phyloP scores from a whole-genome alignment of 2,797 vertebrate genomes.

The Tenualosa ilisha region DNA sequence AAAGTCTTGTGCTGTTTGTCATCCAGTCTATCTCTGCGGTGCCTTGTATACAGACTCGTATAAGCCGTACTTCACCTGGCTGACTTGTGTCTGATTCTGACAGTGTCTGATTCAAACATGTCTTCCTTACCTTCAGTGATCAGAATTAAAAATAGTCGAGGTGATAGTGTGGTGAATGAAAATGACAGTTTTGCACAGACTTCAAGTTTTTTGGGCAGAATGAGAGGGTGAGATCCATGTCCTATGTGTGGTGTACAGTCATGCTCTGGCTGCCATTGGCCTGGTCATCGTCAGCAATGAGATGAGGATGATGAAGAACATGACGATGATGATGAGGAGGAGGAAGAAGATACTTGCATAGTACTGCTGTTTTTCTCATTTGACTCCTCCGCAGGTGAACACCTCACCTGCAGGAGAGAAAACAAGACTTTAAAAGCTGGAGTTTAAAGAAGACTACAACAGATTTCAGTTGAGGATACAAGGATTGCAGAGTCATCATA shows the following conservation, averaged over 20 bases:
- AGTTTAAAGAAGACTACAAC: neutral
- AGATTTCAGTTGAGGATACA: neutral
- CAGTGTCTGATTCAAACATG: neutral
- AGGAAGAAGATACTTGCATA: neutral
- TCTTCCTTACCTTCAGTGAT: neutral
- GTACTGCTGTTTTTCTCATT: neutral
- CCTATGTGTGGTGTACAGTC: neutral
- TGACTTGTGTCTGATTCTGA: neutral
- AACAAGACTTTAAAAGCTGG: neutral
- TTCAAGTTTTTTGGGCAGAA: neutral
- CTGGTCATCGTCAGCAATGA: neutral
- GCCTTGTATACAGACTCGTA: neutral
- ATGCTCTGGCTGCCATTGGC: neutral
- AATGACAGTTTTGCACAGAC: neutral
- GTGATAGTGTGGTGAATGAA: too few relatives aligned
- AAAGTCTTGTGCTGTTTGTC: neutral
- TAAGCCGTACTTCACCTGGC: neutral
- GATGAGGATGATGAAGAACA: neutral
- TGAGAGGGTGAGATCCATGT: neutral
- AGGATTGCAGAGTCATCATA: neutral
- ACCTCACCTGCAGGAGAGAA: neutral
- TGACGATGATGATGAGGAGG: neutral
- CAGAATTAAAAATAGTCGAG: too few relatives aligned
- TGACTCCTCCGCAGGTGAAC: neutral
- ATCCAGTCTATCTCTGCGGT: neutral